Evolutionary conservation across 1,140 invertebrate genomes (phyloP).

Genomic region (Platyscapa corneri): DNA sequence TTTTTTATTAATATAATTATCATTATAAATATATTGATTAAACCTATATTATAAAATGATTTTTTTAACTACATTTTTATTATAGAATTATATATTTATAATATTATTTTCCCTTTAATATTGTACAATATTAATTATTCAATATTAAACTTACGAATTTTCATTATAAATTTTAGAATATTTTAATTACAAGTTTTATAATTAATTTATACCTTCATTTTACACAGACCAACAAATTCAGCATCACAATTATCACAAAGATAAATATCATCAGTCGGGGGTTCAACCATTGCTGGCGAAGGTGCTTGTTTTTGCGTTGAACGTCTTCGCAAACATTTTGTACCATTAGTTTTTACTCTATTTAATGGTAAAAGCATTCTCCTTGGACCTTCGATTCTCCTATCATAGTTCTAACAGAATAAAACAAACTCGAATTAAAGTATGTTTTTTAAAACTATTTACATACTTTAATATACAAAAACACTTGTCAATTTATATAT

Average conservation of each 20-base stretch:
- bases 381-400: slow-evolving; percentile 63
- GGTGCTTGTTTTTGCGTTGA: slow-evolving; percentile 62
- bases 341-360: slow-evolving; percentile 57
- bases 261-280: slow-evolving; percentile 79
- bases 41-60: not conserved
- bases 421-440: not conserved
- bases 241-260: slow-evolving; percentile 84
- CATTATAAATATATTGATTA: not conserved
- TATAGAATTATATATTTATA: not conserved
- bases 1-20: not conserved
- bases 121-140: not conserved
- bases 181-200: not conserved
- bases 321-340: slow-evolving; percentile 58
- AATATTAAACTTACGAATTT: not conserved
- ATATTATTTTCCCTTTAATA: no score
- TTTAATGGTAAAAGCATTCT: slow-evolving; percentile 64
- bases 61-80: no score
- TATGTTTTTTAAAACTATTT: not conserved
- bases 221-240: slow-evolving; percentile 75
- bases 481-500: not conserved
- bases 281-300: slow-evolving; percentile 73
- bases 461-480: not conserved
- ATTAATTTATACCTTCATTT: slow-evolving; percentile 74
- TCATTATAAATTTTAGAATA: not conserved
- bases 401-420: slow-evolving; percentile 69